A percentile compares a stretch with the other conserved stretches of the same genome.
Evolutionary conservation across 2,113 vertebrate genomes (phyloP).

Genomic region (Crotalus viridis): DNA sequence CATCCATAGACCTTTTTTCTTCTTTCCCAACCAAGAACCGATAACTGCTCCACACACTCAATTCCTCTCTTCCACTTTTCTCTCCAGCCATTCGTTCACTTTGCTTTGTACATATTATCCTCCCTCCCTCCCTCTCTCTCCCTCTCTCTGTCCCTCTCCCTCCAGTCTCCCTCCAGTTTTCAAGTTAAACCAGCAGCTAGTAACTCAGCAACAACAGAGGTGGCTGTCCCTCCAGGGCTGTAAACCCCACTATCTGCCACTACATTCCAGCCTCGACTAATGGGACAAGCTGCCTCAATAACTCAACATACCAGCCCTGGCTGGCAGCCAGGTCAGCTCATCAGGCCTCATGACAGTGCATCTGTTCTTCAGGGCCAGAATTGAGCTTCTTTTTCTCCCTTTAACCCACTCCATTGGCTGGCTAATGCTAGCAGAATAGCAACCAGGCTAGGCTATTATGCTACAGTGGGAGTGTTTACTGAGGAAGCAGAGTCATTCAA

Average conservation of each 20-base stretch:
- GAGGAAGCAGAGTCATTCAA: conserved; percentile 2
- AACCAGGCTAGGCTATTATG: background rate
- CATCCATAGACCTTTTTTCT: background rate
- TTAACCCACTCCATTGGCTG: background rate
- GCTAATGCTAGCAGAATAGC: background rate
- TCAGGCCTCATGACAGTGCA: background rate
- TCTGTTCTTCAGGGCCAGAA: background rate
- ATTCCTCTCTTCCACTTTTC: background rate
- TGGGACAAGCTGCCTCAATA: background rate
- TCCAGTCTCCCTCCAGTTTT: background rate
- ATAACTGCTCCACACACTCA: background rate
- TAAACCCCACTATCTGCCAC: background rate
- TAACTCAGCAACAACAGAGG: background rate
- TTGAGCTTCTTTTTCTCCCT: background rate
- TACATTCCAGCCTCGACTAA: background rate
- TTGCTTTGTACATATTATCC: background rate
- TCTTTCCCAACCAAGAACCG: background rate
- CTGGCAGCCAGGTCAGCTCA: background rate
- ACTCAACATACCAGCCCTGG: background rate
- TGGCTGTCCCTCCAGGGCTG: background rate
- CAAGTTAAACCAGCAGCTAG: background rate
- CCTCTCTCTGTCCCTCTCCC: too few species aligned
- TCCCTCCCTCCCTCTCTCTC: background rate
- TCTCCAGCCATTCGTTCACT: background rate
- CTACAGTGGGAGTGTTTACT: background rate